Evolutionary conservation across 2,113 vertebrate species (phyloP).

Genomic region (Macrotus californicus): DNA sequence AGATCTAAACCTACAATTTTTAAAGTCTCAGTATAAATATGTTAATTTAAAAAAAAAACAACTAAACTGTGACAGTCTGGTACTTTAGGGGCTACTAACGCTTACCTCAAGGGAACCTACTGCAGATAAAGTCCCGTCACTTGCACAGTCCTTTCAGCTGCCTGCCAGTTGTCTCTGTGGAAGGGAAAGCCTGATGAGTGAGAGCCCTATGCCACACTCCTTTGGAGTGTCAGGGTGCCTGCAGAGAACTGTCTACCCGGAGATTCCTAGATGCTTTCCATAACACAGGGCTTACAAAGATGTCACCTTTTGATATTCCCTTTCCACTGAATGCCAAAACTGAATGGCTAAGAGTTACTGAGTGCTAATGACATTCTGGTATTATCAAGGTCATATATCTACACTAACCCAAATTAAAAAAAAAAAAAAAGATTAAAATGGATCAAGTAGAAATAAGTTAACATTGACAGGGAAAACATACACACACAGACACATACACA

Average conservation of each 20-base stretch:
- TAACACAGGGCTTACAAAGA: conserved; percentile 40
- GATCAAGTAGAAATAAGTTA: conserved; percentile 44
- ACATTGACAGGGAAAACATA: conserved; percentile 27
- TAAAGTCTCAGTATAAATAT: conserved; percentile 22
- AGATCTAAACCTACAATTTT: conserved; percentile 52
- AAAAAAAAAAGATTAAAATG: conserved; percentile 43
- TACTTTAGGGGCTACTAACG: conserved; percentile 65
- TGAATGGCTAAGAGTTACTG: conserved; percentile 41
- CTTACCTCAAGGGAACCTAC: conserved; percentile 76
- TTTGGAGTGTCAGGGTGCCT: conserved; percentile 59
- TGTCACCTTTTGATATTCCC: conserved; percentile 14
- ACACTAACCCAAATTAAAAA: conserved; percentile 1
- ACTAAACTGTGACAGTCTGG: conserved; percentile 61
- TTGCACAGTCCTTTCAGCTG: conserved; percentile 77
- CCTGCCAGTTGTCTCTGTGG: conserved; percentile 75
- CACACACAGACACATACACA: background rate
- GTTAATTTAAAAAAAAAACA: conserved; percentile 14
- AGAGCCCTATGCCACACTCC: conserved; percentile 70
- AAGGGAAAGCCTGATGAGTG: conserved; percentile 76
- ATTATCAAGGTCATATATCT: conserved; percentile 21
- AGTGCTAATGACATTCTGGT: background rate
- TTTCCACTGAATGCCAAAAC: conserved; percentile 48
- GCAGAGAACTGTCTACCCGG: conserved; percentile 40
- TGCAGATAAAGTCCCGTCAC: conserved; percentile 73
- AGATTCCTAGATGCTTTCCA: conserved; percentile 38